A percentile compares a stretch with the other conserved stretches of the same genome.
Conservation (phyloP, 2,888 invertebrate species). For the Amaurobius ferox region DNA sequence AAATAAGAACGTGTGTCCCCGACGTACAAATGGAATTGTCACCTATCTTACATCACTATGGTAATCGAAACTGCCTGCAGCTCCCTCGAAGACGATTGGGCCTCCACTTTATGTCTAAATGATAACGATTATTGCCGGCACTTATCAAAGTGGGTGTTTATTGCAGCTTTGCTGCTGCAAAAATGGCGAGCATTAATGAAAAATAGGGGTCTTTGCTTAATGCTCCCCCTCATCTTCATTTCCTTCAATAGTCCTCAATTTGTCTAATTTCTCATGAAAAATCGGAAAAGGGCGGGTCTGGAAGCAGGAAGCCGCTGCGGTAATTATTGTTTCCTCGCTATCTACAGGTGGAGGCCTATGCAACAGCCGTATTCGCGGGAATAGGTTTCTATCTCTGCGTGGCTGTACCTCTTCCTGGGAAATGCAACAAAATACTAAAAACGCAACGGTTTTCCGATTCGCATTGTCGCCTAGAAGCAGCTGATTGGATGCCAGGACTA, state of each 20-base stretch:
- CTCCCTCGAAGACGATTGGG: no score
- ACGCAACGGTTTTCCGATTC: not conserved
- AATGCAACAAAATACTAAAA: not conserved
- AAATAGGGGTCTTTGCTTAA: no score
- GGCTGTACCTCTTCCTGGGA: not conserved
- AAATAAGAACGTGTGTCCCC: no score
- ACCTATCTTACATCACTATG: not conserved
- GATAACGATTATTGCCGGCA: no score
- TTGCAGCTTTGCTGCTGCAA: no score
- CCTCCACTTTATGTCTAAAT: no score
- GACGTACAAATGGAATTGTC: not conserved
- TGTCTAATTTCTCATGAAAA: constrained; percentile 23
- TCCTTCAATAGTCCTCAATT: constrained; percentile 4
- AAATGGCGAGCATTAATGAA: no score
- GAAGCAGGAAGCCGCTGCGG: not conserved
- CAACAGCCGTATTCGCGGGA: not conserved
- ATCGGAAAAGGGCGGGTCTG: not conserved
- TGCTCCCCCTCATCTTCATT: constrained; percentile 8
- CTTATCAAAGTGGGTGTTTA: no score
- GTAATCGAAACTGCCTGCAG: not conserved
- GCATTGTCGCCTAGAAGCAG: not conserved
- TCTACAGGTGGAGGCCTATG: not conserved
- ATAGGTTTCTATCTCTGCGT: not conserved
- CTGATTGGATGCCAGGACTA: not conserved
- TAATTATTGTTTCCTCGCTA: constrained; percentile 17